Evolutionary conservation across 2,888 invertebrate genomes (phyloP).

Genomic region (Heliconius charithonia): DNA sequence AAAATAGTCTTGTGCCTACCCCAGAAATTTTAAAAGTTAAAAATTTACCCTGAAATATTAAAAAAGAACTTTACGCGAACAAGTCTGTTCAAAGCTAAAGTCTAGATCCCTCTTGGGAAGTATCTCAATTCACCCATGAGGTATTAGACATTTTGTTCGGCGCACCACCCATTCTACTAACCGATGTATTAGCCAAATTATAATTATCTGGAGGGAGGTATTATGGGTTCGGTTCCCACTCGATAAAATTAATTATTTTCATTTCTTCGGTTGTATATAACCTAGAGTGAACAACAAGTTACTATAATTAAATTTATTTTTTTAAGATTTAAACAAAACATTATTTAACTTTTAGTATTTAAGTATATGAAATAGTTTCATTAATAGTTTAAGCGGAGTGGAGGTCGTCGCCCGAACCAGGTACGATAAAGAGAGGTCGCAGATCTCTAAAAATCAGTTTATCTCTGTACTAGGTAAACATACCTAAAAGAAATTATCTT

Average conservation of each 20-base stretch:
- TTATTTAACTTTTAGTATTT: not conserved
- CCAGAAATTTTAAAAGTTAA: no score
- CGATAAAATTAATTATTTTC: not conserved
- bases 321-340: not conserved
- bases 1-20: no score
- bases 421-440: slow-evolving; percentile 29
- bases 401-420: slow-evolving; percentile 28
- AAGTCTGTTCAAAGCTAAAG: no score
- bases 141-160: no score
- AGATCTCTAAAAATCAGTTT: not conserved
- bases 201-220: no score
- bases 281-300: not conserved
- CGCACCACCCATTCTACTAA: no score
- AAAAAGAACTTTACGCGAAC: no score
- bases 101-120: no score
- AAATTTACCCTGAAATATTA: no score
- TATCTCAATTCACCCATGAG: no score
- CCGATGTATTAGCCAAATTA: no score
- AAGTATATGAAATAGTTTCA: not conserved
- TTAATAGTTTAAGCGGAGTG: not conserved
- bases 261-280: not conserved
- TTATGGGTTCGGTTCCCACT: not conserved
- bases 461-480: not conserved
- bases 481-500: not conserved
- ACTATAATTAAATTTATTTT: not conserved